Evolutionary conservation across 2,888 invertebrate genomes (phyloP), one percentile per base, ranked within the genome.

Genomic region (Charanyca ferruginea): DNA sequence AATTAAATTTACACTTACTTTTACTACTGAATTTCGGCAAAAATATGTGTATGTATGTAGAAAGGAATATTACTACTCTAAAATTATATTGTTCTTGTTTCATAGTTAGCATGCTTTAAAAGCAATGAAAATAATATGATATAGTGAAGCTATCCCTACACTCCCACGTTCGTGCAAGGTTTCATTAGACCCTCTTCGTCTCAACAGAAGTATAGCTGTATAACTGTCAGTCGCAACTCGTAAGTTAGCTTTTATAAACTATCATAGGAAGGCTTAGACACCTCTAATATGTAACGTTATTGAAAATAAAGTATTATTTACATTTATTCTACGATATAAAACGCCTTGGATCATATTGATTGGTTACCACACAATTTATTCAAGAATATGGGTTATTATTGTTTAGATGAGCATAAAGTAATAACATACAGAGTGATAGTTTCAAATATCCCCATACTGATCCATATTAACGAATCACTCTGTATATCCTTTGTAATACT

Each of bases 91-190:
- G 64, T 68, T 66, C 61, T 69, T 77, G 59, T 80, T 78, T 69
- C 59, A 78, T 59, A 68, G 62, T 71, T 68, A 81, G 81, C 74
- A 76, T 83, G 91, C 91, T 92, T 92, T 38, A 84, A 86, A 90
- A 91, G 91, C 91, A 84, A 84, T 78, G 58, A 78, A 76, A 80
- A 74, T 76, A 79, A 53, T 35, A 81, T 81, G 48, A 54, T 73
- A 79, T 85, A 85, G 89, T 91, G 91, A 89, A 89, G 86, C 82
- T 84, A 84, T 89, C 91, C 91, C 89, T 84, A 80, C 80, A 83
- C 73, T 66, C 85, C 91, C 91, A 88, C 89, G 80, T 83, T 70
- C 85, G 74, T 89, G 92, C 91, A 89, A 92, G 90, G 92, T 89
- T 84, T 83, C 74, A 66, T 60, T 71, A 32, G 48, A 67, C 75